Evolutionary conservation across 2,113 vertebrate species (phyloP), one percentile per base, ranked within the genome.

Genomic region (Rhagologus leucostigma): DNA sequence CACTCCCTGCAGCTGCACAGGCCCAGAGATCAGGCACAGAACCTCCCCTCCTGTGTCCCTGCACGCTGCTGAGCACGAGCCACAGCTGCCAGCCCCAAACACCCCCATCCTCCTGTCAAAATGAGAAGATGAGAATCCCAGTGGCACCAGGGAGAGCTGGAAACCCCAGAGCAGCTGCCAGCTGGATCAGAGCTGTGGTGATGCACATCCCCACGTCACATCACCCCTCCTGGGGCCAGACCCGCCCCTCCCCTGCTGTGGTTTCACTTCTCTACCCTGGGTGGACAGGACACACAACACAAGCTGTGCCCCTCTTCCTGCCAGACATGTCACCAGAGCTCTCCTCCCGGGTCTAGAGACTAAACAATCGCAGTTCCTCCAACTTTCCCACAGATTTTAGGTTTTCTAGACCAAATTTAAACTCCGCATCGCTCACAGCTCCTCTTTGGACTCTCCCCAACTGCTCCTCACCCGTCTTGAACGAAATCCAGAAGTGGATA

Each of bases 41-140:
- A 68, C 29, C 27, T 63, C 62, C 33, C 16, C 30, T 76, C 16
- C 52, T 20, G 41, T 3, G 0, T 29, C 30, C 22, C 77, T 26
- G 35, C 30, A 42, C 0, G 0, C 37, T 33, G 27, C 73, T 39
- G 39, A 65, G 59, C 35, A 32, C 0, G 2, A 83, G 16, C 9
- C 10, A 47, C 46, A 39, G 24, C 55, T 75, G 81, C 42, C 57
- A 53, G 71, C 14, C 30, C 75, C 44, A 19, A 46, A 44, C 33
- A 50, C 4, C 5, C 5, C 20, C 55, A 41, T 12, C 11, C 26
- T 52, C 26, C 77, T 44, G 22, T 21, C 74, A 60, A 44, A 84
- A 39, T 0, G 0, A 57, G 20, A 91, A n/a, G 27, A 56, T 1
- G 10, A 11, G 47, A 33, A 39, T 59, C 26, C 42, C 23, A 17